These are phyloP conservation scores for Romanomermis culicivorax DNA, from an alignment of 2,888 invertebrate species.

Conservation along the genomic window DNA sequence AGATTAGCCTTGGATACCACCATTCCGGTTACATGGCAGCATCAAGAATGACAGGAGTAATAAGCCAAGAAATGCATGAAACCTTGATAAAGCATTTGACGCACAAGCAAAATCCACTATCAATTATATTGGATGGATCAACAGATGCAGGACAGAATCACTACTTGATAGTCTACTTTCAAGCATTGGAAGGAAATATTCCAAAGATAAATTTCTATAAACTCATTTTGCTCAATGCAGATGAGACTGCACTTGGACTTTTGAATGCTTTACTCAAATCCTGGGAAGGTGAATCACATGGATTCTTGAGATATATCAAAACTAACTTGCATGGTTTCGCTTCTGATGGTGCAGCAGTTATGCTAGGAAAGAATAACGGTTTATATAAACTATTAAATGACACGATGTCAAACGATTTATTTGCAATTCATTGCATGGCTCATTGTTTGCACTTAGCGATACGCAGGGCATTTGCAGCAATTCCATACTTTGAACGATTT, in stretches of 20 bases:
- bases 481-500: not conserved
- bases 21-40: not conserved
- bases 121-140: not conserved
- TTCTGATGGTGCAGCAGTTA: slow-evolving; percentile 3
- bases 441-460: not conserved
- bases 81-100: not conserved
- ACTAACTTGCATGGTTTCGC: not conserved
- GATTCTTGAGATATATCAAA: not conserved
- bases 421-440: not conserved
- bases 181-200: not conserved
- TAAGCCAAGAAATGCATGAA: not conserved
- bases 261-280: not conserved
- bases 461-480: not conserved
- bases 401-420: not conserved
- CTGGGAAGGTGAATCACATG: not conserved
- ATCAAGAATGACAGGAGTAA: not conserved
- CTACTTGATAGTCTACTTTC: not conserved
- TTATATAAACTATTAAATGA: not conserved
- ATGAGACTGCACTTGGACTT: not conserved
- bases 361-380: not conserved
- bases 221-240: not conserved
- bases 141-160: not conserved
- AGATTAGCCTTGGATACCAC: not conserved
- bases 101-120: not conserved
- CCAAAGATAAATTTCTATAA: not conserved